Evolutionary conservation across 64 coral and sea anemone genomes (phyloP), one percentile per base, ranked within the genome.

Genomic region (Montipora capricornis): DNA sequence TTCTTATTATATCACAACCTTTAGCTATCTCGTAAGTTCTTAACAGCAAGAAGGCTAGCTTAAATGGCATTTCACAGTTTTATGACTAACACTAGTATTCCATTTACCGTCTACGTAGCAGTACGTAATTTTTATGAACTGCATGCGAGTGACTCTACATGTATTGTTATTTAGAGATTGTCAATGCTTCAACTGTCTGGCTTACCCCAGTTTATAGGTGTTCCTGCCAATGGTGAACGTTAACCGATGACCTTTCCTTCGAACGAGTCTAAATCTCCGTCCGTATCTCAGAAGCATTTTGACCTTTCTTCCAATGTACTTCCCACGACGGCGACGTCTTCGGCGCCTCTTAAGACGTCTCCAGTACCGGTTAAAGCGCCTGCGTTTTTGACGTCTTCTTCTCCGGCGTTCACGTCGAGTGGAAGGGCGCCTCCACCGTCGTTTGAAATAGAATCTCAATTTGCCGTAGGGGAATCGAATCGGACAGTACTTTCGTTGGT

Each of bases 331-430:
- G 46, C 82, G 67, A 7, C 62, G 64, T 49, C 82, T 86, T 10
- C 16, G 17, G 0, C 64, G 62, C 19, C 66, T 68, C 9, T 70
- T 14, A 16, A 14, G 50, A 6, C 82, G 61, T 73, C 82, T 68
- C 64, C 64, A 71, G 3, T 71, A 71, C 46, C 66, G 44, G n/a
- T 64, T 86, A 17, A 68, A 16, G 3, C 17, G 47, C 20, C 60
- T 86, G 19, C n/a, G 82, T 71, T 46, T 48, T 73, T n/a, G 64
- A 29, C 82, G 44, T 86, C 82, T 86, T 44, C 62, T 86, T 20
- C 13, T 48, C 3, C 82, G 82, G 8, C 82, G 62, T 16, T 66
- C 82, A 86, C 82, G 66, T 62, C 62, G 62, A 4, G 82, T 86
- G 1, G 82, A 86, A 86, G 66, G 44, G 47, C 82, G 82, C 16